Base-by-base conservation (phyloP, 2,113 vertebrate genomes). In the Galemys pyrenaicus region DNA sequence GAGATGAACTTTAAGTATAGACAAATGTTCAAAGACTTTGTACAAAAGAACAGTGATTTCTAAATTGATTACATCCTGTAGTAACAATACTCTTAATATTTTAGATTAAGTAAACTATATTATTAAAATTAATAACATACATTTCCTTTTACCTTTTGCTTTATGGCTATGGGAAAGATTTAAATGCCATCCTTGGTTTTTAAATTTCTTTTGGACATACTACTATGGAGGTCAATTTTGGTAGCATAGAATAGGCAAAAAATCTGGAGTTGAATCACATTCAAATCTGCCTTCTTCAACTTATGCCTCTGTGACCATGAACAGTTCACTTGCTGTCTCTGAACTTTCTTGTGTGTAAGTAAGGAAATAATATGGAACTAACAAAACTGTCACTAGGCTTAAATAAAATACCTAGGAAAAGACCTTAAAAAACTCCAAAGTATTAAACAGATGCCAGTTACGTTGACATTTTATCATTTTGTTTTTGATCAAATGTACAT, bases 321-420 rank as follows among this genome's bases (percentile, higher is more conserved):
- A 70, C 39, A 81, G 67, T 26, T 87, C 19, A 13, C 30, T 62
- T 87, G 46, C 80, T 16, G 0, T 46, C 35, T 85, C 17, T 64
- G 32, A 56, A 60, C 24, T 35, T 54, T 17, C 15, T 77, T 85
- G 44, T 32, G 75, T 70, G 26, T 64, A 78, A 60, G 83, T 46
- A 62, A 70, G 39, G 24, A 62, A 54, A 62, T 35, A 68, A 60
- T 60, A 54, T 49, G 49, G 26, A 85, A 46, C 17, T 77, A 73
- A 79, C 16, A 83, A 84, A 54, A 41, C 19, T 91, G 13, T 73
- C 60, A 0, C 30, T 91, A 88, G 35, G 20, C 32, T 46, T 12
- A 37, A 89, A 51, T 86, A 81, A 82, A 81, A 90, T 65, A 64
- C 17, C 8, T 80, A 51, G 67, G 17, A 44, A 46, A 89, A 95